Conservation (phyloP, 2,888 invertebrate species). For the Stenodera caucasica region DNA sequence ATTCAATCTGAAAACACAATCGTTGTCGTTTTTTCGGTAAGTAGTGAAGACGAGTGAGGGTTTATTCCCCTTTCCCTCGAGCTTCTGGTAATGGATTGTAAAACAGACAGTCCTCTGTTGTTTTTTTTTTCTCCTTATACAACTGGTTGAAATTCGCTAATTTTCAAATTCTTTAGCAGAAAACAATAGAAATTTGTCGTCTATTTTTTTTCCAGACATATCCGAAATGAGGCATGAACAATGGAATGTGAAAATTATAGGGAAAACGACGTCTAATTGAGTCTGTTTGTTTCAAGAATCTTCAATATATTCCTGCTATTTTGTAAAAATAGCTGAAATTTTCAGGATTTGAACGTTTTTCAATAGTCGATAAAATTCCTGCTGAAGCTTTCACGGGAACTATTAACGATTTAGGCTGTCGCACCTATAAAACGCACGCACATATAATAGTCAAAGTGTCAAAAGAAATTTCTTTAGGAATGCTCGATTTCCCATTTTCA, state of each 20-base stretch:
- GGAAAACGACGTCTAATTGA: not conserved
- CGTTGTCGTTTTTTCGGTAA: slow-evolving; percentile 2
- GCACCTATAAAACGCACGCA: slow-evolving; percentile 8
- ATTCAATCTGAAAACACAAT: slow-evolving; percentile 1
- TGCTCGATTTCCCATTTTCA: slow-evolving; percentile 21
- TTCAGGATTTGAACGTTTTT: not conserved
- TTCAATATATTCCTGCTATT: no score
- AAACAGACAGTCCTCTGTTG: slow-evolving; percentile 18
- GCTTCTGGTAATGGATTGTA: slow-evolving; percentile 25
- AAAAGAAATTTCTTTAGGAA: slow-evolving; percentile 25
- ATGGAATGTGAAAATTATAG: slow-evolving; percentile 19
- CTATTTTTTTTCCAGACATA: slow-evolving; percentile 29
- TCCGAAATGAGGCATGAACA: slow-evolving; percentile 36
- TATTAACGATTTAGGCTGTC: slow-evolving; percentile 10
- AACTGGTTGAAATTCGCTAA: slow-evolving; percentile 31
- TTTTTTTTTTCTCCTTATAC: slow-evolving; percentile 9
- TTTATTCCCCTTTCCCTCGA: not conserved
- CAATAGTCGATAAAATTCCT: not conserved
- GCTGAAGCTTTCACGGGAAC: not conserved
- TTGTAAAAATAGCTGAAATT: no score
- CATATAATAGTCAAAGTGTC: slow-evolving; percentile 10
- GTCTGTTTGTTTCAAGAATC: not conserved
- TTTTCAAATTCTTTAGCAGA: slow-evolving; percentile 31
- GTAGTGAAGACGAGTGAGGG: not conserved
- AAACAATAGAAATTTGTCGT: slow-evolving; percentile 37